phyloP scores from a whole-genome alignment of 2,888 invertebrate genomes.

The Mythimna albipuncta region DNA sequence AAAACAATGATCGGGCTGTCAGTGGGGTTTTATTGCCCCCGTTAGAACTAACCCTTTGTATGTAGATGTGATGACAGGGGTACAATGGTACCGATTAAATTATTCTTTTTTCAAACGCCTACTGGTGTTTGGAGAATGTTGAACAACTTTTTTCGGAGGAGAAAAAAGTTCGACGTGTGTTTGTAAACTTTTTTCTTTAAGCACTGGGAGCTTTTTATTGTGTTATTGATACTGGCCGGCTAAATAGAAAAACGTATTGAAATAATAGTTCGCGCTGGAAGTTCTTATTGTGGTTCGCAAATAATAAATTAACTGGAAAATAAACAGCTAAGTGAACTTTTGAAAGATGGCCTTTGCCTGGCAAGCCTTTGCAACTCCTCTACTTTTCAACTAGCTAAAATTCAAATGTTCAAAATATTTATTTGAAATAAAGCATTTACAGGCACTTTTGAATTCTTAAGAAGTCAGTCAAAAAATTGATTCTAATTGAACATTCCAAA shows the following conservation, averaged over 20 bases:
- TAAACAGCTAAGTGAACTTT: background rate
- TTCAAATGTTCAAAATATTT: too few species aligned
- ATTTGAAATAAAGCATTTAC: too few species aligned
- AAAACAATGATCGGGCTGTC: constrained; percentile 61
- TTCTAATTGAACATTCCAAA: too few species aligned
- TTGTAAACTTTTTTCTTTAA: constrained; percentile 36
- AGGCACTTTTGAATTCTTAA: too few species aligned
- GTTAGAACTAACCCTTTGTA: constrained; percentile 73
- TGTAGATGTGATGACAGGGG: constrained; percentile 75
- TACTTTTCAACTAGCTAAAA: background rate
- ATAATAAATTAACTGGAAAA: too few species aligned
- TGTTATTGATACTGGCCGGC: constrained; percentile 24
- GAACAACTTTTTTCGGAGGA: constrained; percentile 40
- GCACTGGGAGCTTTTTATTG: constrained; percentile 11
- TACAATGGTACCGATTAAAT: constrained; percentile 63
- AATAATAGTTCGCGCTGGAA: background rate
- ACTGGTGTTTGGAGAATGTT: constrained; percentile 62
- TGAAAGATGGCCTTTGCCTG: background rate
- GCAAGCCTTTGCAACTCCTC: background rate
- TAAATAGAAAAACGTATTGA: background rate
- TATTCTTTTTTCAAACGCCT: constrained; percentile 60
- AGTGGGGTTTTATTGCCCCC: constrained; percentile 50
- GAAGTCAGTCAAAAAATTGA: too few species aligned
- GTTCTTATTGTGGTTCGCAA: background rate
- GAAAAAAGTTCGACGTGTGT: constrained; percentile 55